phyloP scores from a whole-genome alignment of 2,888 invertebrate genomes.

The Rhagium mordax region DNA sequence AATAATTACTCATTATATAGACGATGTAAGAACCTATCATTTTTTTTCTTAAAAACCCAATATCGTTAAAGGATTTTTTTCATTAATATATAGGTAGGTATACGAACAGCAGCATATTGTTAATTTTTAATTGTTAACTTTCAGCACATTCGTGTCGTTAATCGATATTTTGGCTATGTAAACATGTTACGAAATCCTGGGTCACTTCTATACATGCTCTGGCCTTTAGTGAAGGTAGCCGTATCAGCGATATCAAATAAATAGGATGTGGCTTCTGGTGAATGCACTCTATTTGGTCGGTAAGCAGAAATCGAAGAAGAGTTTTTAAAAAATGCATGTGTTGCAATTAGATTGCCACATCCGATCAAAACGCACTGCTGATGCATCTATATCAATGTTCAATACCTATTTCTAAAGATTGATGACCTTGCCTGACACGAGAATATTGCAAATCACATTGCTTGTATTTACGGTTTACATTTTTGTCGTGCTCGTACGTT shows the following conservation, averaged over 20 bases:
- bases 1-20: no score
- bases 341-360: constrained; percentile 48
- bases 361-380: constrained; percentile 48
- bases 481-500: constrained; percentile 1
- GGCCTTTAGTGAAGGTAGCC: constrained; percentile 8
- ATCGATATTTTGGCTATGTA: neutral
- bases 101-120: no score
- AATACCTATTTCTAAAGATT: constrained; percentile 41
- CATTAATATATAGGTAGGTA: no score
- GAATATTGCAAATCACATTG: constrained; percentile 17
- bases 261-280: constrained; percentile 47
- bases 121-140: no score
- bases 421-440: constrained; percentile 37
- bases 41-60: no score
- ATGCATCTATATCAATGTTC: constrained; percentile 50
- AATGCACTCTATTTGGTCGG: constrained; percentile 55
- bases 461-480: constrained; percentile 2
- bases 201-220: neutral
- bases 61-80: no score
- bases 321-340: constrained; percentile 45
- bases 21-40: no score
- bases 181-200: neutral
- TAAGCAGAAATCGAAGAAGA: constrained; percentile 60
- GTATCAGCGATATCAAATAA: constrained; percentile 11
- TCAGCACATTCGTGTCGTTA: no score